Conservation (phyloP, 2,888 invertebrate species). For the Lamellibrachia columna region DNA sequence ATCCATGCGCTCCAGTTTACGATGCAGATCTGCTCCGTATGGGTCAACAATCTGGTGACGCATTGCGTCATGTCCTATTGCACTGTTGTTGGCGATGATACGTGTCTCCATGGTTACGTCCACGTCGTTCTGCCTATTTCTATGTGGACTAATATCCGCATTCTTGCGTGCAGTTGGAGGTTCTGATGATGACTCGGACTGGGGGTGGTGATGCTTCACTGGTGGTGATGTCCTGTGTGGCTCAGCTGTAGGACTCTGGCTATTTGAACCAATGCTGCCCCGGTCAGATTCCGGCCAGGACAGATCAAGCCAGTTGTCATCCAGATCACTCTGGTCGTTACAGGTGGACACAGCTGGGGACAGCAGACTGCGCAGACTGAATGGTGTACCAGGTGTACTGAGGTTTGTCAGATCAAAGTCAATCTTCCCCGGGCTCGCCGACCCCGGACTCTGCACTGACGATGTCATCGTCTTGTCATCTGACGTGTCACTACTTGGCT, state of each 20-base stretch:
- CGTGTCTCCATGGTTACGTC: background rate
- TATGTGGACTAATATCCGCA: background rate
- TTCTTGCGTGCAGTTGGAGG: background rate
- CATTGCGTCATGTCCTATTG: background rate
- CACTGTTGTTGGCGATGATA: background rate
- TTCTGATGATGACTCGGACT: background rate
- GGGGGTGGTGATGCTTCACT: background rate
- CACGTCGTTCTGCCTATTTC: background rate
- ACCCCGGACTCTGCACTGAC: background rate
- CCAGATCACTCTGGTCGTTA: background rate
- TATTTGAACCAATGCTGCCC: background rate
- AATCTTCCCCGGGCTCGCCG: background rate
- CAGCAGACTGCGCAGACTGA: background rate
- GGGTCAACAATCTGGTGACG: background rate
- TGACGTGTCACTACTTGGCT: background rate
- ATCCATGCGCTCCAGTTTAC: background rate
- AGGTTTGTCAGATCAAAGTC: background rate
- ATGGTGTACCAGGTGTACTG: background rate
- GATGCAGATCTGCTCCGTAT: background rate
- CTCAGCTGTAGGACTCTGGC: background rate
- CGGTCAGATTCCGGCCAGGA: background rate
- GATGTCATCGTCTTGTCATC: background rate
- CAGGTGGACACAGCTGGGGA: background rate
- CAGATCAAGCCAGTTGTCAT: slow-evolving; percentile 1
- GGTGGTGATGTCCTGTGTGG: background rate